These are phyloP conservation scores for Heliconius charithonia DNA, from an alignment of 2,888 invertebrate species.

Conservation along the genomic window DNA sequence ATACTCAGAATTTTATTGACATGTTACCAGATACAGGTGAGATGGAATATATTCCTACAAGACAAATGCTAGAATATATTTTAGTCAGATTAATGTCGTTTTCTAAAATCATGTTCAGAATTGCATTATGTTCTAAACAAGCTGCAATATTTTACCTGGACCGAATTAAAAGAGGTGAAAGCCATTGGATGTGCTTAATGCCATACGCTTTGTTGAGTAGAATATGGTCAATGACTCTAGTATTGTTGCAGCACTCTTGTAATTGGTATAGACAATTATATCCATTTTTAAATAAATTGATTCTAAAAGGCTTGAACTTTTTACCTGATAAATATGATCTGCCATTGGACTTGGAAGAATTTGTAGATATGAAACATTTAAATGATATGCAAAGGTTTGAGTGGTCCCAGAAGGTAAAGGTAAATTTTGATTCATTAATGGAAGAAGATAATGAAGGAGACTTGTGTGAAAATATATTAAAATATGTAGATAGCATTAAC, in stretches of 20 bases:
- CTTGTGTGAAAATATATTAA: conserved; percentile 64
- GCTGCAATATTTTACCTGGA: conserved; percentile 79
- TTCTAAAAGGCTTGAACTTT: conserved; percentile 75
- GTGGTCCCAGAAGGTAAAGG: conserved; percentile 64
- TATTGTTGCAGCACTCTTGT: conserved; percentile 75
- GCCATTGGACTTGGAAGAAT: conserved; percentile 73
- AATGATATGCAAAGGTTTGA: conserved; percentile 69
- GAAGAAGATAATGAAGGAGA: conserved; percentile 59
- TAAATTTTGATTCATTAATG: conserved; percentile 54
- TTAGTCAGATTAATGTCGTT: conserved; percentile 82
- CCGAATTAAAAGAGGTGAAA: conserved; percentile 81
- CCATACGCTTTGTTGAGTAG: conserved; percentile 82
- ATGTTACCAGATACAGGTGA: conserved; percentile 62
- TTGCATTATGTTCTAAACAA: conserved; percentile 75
- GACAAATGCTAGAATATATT: conserved; percentile 84
- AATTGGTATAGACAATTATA: conserved; percentile 80
- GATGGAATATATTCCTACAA: conserved; percentile 73
- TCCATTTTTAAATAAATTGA: conserved; percentile 65
- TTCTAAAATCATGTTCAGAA: conserved; percentile 80
- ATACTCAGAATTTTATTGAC: conserved; percentile 65
- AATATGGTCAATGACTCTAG: conserved; percentile 79
- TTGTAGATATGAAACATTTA: conserved; percentile 78
- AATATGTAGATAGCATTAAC: conserved; percentile 67
- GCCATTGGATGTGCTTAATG: conserved; percentile 82
- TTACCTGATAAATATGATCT: conserved; percentile 73